phyloP scores from a whole-genome alignment of 2,888 invertebrate species.

The Noctua pronuba region DNA sequence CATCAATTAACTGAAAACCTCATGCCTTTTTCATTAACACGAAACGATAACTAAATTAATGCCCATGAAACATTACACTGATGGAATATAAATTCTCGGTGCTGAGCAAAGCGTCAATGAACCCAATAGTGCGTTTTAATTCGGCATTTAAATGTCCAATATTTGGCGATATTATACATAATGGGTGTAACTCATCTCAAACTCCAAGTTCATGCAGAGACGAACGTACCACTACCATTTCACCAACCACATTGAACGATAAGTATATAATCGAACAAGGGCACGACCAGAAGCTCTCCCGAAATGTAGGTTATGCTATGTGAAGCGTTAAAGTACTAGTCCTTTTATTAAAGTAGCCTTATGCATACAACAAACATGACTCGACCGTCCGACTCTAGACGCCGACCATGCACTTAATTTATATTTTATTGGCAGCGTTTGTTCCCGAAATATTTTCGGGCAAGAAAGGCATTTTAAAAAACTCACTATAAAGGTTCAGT shows the following conservation, averaged over 20 bases:
- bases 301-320: neutral
- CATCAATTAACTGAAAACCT: neutral
- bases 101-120: too few species aligned
- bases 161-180: too few species aligned
- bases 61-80: neutral
- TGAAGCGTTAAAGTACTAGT: neutral
- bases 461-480: neutral
- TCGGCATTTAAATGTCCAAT: neutral
- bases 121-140: neutral
- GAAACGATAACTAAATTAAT: too few species aligned
- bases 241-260: neutral
- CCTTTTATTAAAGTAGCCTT: slow-evolving; percentile 10
- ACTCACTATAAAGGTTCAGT: neutral
- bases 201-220: neutral
- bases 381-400: neutral
- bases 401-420: neutral
- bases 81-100: neutral
- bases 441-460: neutral
- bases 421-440: slow-evolving; percentile 12
- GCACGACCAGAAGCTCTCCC: neutral
- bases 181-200: too few species aligned
- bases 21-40: neutral
- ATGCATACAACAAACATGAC: neutral
- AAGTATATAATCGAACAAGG: neutral
- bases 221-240: neutral